Evolutionary conservation across 53 echinoderm and acorn worm genomes (phyloP).

Genomic region (Holothuria scabra): DNA sequence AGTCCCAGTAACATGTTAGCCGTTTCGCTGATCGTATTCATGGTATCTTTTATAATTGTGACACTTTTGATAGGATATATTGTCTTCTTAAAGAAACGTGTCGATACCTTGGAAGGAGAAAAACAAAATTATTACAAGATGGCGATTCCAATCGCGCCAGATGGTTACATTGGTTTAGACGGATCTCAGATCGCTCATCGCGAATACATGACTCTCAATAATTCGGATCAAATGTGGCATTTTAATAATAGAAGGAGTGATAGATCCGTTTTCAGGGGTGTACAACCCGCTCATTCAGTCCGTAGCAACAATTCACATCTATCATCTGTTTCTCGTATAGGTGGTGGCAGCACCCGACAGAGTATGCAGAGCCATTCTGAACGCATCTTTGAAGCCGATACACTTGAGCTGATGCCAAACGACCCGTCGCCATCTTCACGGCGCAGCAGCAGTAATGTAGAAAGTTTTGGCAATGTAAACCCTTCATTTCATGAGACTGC

Average conservation of each 20-base stretch:
- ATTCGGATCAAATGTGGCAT: constrained; percentile 89
- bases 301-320: not conserved
- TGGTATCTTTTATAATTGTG: constrained; percentile 80
- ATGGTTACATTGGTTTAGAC: constrained; percentile 97
- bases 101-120: constrained; percentile 74
- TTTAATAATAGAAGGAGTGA: constrained; percentile 76
- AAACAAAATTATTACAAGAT: constrained; percentile 62
- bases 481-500: constrained; percentile 12
- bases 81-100: constrained; percentile 69
- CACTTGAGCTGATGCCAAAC: not conserved
- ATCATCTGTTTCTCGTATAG: not conserved
- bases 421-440: not conserved
- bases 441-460: not conserved
- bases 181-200: constrained; percentile 89
- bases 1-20: constrained; percentile 67
- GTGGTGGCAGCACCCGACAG: not conserved
- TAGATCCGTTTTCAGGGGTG: constrained; percentile 66
- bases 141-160: constrained; percentile 76
- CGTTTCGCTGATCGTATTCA: constrained; percentile 73
- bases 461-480: constrained; percentile 21
- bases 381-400: constrained; percentile 22
- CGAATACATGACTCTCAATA: constrained; percentile 94
- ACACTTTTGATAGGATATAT: constrained; percentile 77
- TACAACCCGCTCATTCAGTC: constrained; percentile 39
- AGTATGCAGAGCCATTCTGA: constrained; percentile 29